phyloP scores from a whole-genome alignment of 2,113 vertebrate genomes.

The Sitta europaea region DNA sequence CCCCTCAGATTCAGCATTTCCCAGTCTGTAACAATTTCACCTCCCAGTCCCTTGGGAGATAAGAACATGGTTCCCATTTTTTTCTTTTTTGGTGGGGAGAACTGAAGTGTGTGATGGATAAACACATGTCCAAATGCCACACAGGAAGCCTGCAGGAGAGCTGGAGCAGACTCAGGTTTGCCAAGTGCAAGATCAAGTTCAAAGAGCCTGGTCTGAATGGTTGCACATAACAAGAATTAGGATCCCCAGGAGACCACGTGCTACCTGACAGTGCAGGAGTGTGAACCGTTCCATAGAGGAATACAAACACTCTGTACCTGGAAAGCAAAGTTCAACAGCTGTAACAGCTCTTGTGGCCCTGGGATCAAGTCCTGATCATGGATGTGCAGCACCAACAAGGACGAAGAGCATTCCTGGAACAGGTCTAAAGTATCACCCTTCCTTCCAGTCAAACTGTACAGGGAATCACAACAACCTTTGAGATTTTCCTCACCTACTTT shows the following conservation, averaged over 20 bases:
- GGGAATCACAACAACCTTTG: background rate
- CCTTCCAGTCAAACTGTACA: background rate
- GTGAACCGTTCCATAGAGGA: background rate
- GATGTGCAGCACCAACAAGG: background rate
- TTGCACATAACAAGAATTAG: background rate
- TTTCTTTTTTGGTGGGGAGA: rapidly evolving
- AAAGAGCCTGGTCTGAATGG: rapidly evolving
- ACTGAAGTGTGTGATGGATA: background rate
- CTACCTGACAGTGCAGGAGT: background rate
- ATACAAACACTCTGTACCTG: background rate
- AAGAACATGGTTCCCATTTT: background rate
- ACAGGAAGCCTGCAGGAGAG: background rate
- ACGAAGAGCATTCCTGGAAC: background rate
- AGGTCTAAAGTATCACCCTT: background rate
- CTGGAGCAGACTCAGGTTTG: background rate
- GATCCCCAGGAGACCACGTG: background rate
- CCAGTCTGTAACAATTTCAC: background rate
- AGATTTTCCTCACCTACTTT: background rate
- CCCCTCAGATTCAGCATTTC: background rate
- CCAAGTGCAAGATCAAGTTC: background rate
- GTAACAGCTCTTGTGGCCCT: background rate
- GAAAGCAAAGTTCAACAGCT: background rate
- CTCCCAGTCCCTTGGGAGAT: background rate
- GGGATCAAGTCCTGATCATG: background rate
- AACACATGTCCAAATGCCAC: background rate